A percentile compares a stretch with the other conserved stretches of the same genome.
Evolutionary conservation across 2,888 invertebrate genomes (phyloP).

Genomic region (Deilephila elpenor): DNA sequence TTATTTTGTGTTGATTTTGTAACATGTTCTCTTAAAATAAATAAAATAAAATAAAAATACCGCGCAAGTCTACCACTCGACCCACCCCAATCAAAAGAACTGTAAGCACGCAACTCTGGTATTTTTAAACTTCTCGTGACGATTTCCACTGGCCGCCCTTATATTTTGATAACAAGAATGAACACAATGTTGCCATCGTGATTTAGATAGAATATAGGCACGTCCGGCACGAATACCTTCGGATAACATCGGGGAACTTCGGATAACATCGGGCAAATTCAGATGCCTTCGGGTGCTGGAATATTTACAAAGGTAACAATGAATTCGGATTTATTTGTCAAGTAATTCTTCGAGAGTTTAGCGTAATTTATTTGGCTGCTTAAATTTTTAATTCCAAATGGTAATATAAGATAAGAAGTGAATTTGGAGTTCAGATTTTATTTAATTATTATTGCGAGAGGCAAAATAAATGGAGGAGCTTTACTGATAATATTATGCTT

Average conservation of each 20-base stretch:
- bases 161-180: slow-evolving; percentile 58
- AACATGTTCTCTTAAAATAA: too few species aligned
- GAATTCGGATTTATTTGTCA: slow-evolving; percentile 6
- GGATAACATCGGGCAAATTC: slow-evolving; percentile 9
- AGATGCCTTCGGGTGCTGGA: background rate
- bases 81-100: slow-evolving; percentile 23
- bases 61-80: background rate
- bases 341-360: background rate
- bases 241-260: slow-evolving; percentile 16
- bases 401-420: background rate
- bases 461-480: too few species aligned
- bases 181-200: slow-evolving; percentile 51
- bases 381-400: background rate
- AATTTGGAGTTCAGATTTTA: background rate
- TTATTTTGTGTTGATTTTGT: too few species aligned
- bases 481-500: too few species aligned
- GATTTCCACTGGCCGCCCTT: slow-evolving; percentile 55
- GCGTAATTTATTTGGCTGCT: background rate
- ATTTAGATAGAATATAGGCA: slow-evolving; percentile 39
- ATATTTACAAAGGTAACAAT: background rate
- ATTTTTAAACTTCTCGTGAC: slow-evolving; percentile 65
- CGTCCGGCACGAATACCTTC: slow-evolving; percentile 48
- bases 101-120: slow-evolving; percentile 64
- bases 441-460: too few species aligned
- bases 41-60: too few species aligned